Base-by-base conservation (phyloP, 2,797 vertebrate species). In the Pseudopleuronectes americanus region DNA sequence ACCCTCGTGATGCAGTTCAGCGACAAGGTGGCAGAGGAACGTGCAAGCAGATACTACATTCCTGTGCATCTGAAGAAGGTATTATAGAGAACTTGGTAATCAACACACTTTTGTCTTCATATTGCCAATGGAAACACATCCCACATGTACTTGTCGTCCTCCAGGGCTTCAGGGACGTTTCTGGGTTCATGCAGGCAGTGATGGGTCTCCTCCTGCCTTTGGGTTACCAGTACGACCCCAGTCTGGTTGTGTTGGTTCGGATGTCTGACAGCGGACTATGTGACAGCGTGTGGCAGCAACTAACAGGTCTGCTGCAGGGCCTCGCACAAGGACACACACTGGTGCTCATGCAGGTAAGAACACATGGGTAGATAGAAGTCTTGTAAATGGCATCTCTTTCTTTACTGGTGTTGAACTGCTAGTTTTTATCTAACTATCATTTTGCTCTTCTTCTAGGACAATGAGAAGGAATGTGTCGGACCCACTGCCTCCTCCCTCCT, bases 31-130 rank as follows among this genome's bases (percentile, higher is more conserved):
- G 48, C 70, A 5, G 65, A 84, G 16, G 65, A 78, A 13, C 77
- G 64, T 26, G 73, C 28, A 10, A 73, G 78, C 31, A 79, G 79
- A 81, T 87, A 80, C 71, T 79, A 85, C 33, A 45, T 95, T 48
- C 84, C 89, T 33, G 83, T 95, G 65, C 79, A 69, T 81, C 79
- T 95, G 10, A 86, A 82, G 64, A 90, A 92, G 91, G 94, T 95
- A 73, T 1, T 6, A 24, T n/a, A n/a, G n/a, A n/a, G n/a, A n/a
- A n/a, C n/a, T n/a, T n/a, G n/a, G n/a, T n/a, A n/a, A n/a, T 10
- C 31, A 1, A 33, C 31, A 33, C 31, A 2, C 31, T 10, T 33
- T 13, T 38, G 16, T 43, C 16, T 43, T 43, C 4, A 43, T 16
- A 41, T 41, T 41, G 13, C 38, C 12, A 4, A 5, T 41, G 38